phyloP scores from a whole-genome alignment of 2,888 invertebrate species.

The Sesia bembeciformis region DNA sequence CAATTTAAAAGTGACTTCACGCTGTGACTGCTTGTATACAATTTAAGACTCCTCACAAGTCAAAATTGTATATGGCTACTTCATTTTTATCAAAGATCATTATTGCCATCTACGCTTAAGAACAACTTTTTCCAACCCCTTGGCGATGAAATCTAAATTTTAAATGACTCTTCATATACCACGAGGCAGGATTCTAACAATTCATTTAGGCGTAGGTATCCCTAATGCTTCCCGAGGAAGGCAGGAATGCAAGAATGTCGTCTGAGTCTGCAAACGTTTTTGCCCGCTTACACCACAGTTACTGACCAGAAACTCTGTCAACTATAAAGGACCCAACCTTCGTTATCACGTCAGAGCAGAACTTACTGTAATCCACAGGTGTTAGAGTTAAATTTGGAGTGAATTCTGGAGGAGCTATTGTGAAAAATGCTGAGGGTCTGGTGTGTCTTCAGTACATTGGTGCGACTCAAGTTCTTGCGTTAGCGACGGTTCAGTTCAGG shows the following conservation, averaged over 20 bases:
- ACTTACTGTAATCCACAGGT: too few species aligned
- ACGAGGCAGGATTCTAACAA: conserved; percentile 30
- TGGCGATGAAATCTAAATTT: background rate
- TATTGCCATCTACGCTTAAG: background rate
- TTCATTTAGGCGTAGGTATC: conserved; percentile 31
- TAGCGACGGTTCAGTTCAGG: conserved; percentile 21
- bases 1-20: too few species aligned
- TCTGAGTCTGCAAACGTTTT: conserved; percentile 54
- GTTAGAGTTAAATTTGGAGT: conserved; percentile 5
- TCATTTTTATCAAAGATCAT: background rate
- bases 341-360: background rate
- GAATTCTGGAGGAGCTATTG: background rate
- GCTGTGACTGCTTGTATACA: background rate
- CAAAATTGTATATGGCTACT: background rate
- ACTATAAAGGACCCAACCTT: conserved; percentile 9
- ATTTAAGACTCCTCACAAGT: background rate
- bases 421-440: background rate
- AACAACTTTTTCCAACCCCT: background rate
- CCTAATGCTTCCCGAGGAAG: conserved; percentile 37
- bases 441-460: conserved; percentile 20
- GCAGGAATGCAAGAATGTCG: conserved; percentile 49
- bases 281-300: conserved; percentile 47
- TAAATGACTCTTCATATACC: conserved; percentile 3
- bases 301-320: conserved; percentile 33
- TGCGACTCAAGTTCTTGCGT: conserved; percentile 22